Conservation (phyloP, 1,140 invertebrate species). For the Babylonia areolata region DNA sequence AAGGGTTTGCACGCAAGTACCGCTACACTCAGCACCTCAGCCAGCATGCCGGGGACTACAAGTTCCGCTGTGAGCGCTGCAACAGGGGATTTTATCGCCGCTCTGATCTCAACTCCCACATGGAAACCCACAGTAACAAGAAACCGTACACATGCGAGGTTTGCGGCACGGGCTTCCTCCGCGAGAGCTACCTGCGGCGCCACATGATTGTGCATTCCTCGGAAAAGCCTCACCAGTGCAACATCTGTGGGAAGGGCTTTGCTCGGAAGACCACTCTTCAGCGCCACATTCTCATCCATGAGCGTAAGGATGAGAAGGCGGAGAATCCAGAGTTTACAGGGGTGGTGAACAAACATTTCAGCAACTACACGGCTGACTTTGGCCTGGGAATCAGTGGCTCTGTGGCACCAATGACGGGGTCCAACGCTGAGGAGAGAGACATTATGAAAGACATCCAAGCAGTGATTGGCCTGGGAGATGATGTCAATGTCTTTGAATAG, state of each 20-base stretch:
- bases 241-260: conserved; percentile 91
- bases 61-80: conserved; percentile 49
- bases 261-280: conserved; percentile 97
- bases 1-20: conserved; percentile 70
- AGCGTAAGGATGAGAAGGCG: conserved; percentile 81
- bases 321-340: too few species aligned
- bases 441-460: conserved; percentile 36
- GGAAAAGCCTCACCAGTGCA: conserved; percentile 77
- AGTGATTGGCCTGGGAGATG: conserved; percentile 29
- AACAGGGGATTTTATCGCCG: conserved; percentile 39
- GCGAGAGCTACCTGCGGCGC: conserved; percentile 57
- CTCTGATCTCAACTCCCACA: conserved; percentile 56
- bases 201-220: conserved; percentile 38
- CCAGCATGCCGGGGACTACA: conserved; percentile 51
- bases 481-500: neutral
- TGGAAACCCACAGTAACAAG: conserved; percentile 70
- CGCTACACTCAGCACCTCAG: conserved; percentile 45
- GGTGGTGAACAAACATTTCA: too few species aligned
- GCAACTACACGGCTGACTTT: neutral
- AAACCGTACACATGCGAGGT: conserved; percentile 70
- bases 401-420: neutral
- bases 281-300: conserved; percentile 96
- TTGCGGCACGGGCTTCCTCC: conserved; percentile 67
- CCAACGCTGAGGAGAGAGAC: conserved; percentile 24
- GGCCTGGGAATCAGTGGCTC: neutral